phyloP scores from a whole-genome alignment of 2,113 vertebrate genomes.

The Anolis sagrei region DNA sequence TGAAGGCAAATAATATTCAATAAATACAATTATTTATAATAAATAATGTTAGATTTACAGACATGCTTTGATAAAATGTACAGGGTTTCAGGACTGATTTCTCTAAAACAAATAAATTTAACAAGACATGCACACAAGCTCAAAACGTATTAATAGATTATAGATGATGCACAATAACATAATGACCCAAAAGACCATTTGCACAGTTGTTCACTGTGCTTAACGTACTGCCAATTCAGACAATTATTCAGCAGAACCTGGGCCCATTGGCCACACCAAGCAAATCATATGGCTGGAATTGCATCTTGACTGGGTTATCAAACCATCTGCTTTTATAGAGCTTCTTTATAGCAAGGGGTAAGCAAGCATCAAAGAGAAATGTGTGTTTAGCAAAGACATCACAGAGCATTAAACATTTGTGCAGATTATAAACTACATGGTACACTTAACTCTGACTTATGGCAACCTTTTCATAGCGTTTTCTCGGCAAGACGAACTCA shows the following conservation, averaged over 20 bases:
- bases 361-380: constrained; percentile 54
- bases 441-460: neutral
- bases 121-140: constrained; percentile 67
- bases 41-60: constrained; percentile 74
- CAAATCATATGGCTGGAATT: constrained; percentile 62
- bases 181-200: constrained; percentile 78
- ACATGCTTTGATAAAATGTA: constrained; percentile 67
- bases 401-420: constrained; percentile 36
- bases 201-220: constrained; percentile 74
- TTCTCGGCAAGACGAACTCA: no score
- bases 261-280: constrained; percentile 67
- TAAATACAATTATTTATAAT: constrained; percentile 78
- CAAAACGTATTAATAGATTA: constrained; percentile 68
- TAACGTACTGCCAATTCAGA: constrained; percentile 72
- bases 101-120: constrained; percentile 79
- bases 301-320: constrained; percentile 66
- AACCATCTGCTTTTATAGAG: constrained; percentile 57
- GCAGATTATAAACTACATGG: neutral
- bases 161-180: constrained; percentile 73
- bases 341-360: constrained; percentile 39
- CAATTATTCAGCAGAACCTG: constrained; percentile 63
- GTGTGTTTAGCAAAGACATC: constrained; percentile 29
- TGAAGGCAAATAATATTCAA: constrained; percentile 79
- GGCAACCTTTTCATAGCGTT: no score
- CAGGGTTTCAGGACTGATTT: constrained; percentile 74